Base-by-base conservation (phyloP, 2,113 vertebrate genomes). In the Muntiacus muntjak region DNA sequence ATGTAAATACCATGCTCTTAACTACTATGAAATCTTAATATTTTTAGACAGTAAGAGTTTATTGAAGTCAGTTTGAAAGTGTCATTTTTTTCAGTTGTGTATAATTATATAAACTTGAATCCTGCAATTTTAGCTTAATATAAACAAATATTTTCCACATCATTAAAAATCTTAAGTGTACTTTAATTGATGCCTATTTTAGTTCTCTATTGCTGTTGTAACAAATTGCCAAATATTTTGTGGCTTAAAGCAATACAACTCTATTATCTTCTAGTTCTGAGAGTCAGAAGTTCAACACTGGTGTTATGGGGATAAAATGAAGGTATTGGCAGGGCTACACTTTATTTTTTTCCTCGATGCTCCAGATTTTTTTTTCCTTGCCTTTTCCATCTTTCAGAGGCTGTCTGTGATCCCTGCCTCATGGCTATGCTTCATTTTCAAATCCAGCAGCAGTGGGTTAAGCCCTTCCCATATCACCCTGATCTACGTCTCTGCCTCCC, bases 401-500 rank as follows among this genome's bases (percentile, higher is more conserved):
- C 33, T 78, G 4, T 5, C 50, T 47, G 4, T 28, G 55, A n/a
- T 78, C 28, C 9, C 52, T 92, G 19, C 2, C 12, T 67, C 13
- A 11, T n/a, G 3, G 4, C 62, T 26, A 26, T 21, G n/a, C 16
- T 17, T 82, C 7, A 50, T 33, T 52, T 92, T 62, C 36, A 84
- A 74, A 26, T 30, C 19, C 67, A 62, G 7, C 26, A 43, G 15
- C 14, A 12, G 9, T 43, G 6, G 1, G 1, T 40, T 82, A 62
- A 19, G 0, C 30, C 7, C 15, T 78, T 54, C 43, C 58, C n/a
- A 55, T 30, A 4, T 55, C 33, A 25, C 3, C 16, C 47, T 47
- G 8, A n/a, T n/a, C 11, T 30, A 16, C 0, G 3, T 5, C 50
- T 54, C 19, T 43, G 1, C 40, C 7, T 47, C 36, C 14, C 2